Evolutionary conservation across 2,797 vertebrate species (phyloP).

Genomic region (Tympanoctomys barrerae): DNA sequence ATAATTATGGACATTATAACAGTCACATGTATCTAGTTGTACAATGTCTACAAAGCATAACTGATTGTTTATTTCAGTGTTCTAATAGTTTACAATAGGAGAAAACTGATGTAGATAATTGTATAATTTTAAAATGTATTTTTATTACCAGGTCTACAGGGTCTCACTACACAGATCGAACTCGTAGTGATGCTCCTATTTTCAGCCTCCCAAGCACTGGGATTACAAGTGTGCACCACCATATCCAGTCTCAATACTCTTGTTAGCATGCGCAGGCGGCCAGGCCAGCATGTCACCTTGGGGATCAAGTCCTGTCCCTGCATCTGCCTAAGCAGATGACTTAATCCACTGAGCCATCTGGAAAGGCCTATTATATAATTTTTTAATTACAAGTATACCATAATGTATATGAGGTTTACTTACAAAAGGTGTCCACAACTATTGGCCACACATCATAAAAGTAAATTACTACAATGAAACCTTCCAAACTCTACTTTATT

Average conservation of each 20-base stretch:
- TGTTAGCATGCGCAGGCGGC: too few relatives aligned
- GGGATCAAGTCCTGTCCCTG: too few relatives aligned
- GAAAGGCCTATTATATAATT: too few relatives aligned
- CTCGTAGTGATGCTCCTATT: too few relatives aligned
- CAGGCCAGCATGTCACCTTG: too few relatives aligned
- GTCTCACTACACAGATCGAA: too few relatives aligned
- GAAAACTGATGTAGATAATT: not conserved
- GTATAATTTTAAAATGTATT: not conserved
- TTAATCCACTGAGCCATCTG: too few relatives aligned
- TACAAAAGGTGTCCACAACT: not conserved
- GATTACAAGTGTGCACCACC: too few relatives aligned
- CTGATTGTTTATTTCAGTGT: not conserved
- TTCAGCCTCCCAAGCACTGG: too few relatives aligned
- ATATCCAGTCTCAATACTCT: too few relatives aligned
- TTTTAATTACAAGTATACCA: not conserved
- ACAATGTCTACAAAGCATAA: not conserved
- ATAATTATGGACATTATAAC: not conserved
- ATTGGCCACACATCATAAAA: not conserved
- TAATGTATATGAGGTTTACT: not conserved
- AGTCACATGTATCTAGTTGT: not conserved
- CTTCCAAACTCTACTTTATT: not conserved
- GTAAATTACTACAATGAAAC: not conserved
- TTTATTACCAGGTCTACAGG: too few relatives aligned
- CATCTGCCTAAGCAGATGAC: too few relatives aligned
- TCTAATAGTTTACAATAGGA: not conserved